Percentiles rank a stretch among this genome's conserved stretches.
phyloP scores from a whole-genome alignment of 2,888 invertebrate species.

The Microchrysa polita region DNA sequence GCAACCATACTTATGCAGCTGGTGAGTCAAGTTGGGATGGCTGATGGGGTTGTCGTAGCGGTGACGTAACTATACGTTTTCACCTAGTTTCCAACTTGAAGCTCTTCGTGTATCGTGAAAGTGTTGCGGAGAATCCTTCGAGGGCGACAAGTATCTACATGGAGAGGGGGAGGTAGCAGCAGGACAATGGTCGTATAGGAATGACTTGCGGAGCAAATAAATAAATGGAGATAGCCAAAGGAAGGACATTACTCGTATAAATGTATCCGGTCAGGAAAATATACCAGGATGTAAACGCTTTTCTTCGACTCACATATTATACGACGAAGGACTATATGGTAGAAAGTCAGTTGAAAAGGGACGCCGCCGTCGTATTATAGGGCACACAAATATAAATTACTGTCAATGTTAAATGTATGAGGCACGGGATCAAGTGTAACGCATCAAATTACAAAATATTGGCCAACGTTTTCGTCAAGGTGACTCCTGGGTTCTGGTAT shows the following conservation, averaged over 20 bases:
- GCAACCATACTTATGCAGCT: no score
- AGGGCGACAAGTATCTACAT: no score
- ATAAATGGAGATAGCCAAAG: slow-evolving; percentile 35
- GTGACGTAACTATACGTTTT: slow-evolving; percentile 5
- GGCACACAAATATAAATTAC: slow-evolving; percentile 10
- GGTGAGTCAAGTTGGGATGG: no score
- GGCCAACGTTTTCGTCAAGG: background rate
- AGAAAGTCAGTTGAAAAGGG: background rate
- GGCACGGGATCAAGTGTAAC: slow-evolving; percentile 15
- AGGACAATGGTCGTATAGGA: background rate
- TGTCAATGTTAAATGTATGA: slow-evolving; percentile 25
- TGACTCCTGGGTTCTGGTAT: background rate
- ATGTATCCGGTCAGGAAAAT: slow-evolving; percentile 42
- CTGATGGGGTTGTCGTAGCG: no score
- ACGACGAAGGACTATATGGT: no score
- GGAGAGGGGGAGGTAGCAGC: background rate
- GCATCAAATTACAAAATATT: slow-evolving; percentile 24
- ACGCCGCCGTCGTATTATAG: background rate
- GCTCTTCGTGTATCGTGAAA: background rate
- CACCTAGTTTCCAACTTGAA: slow-evolving; percentile 17
- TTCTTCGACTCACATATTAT: slow-evolving; percentile 1
- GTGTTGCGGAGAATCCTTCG: no score
- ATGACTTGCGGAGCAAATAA: slow-evolving; percentile 27
- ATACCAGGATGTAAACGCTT: slow-evolving; percentile 27
- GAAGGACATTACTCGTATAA: slow-evolving; percentile 43